phyloP scores from a whole-genome alignment of 2,888 invertebrate species.

The Conomelus anceps region DNA sequence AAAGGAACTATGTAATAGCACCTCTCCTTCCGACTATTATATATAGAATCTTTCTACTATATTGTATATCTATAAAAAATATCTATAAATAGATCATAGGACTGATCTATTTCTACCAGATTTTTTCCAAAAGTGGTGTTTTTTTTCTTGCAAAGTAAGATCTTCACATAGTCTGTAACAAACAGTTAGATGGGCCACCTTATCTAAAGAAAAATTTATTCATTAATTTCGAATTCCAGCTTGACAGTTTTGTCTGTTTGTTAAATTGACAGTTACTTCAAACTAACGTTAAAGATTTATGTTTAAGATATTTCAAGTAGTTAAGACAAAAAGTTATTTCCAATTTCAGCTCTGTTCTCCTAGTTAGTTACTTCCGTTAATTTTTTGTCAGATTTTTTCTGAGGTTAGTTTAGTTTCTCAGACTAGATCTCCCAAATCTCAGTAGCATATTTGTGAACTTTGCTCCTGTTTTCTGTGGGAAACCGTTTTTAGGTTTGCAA shows the following conservation, averaged over 20 bases:
- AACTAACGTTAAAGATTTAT: background rate
- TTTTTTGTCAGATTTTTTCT: background rate
- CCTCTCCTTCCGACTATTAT: no score
- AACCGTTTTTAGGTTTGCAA: background rate
- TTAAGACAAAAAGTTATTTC: background rate
- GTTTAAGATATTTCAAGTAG: background rate
- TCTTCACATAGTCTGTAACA: background rate
- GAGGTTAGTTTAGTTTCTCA: background rate
- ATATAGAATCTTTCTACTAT: no score
- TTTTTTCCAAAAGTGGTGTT: background rate
- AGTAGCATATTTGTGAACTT: background rate
- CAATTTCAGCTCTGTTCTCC: background rate
- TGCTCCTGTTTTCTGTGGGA: background rate
- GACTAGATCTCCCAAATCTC: background rate
- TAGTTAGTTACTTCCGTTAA: background rate
- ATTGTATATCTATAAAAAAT: no score
- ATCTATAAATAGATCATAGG: no score
- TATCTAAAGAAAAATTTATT: no score
- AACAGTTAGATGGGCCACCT: background rate
- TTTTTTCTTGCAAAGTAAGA: background rate
- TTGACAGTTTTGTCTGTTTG: no score
- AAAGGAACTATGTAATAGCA: no score
- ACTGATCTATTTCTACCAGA: background rate
- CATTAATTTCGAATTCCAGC: no score
- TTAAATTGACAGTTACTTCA: no score